Evolutionary conservation across 2,888 invertebrate species (phyloP), one percentile per base, ranked within the genome.

Genomic region (Schizaphis graminum): DNA sequence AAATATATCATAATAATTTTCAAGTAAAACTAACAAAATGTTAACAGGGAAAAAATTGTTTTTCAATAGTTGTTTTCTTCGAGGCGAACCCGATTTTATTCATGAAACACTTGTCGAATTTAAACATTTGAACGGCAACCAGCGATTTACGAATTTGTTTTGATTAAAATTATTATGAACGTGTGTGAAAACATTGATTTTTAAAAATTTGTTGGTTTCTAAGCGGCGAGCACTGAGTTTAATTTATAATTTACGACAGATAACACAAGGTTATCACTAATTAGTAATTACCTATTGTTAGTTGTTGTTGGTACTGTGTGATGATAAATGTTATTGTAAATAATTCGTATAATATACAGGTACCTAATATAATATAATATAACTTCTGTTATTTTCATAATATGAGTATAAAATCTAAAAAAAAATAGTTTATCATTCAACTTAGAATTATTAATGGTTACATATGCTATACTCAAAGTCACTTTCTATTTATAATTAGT

Each of bases 231-330:
- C 53, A 89, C 35, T 44, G 28, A 89, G n/a, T 87, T 89, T 47
- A n/a, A 47, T 90, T 67, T 47, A 44, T 47, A 67, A 67, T 90
- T 67, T 67, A 90, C n/a, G 67, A 90, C 49, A 16, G 90, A 67
- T 49, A 67, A 90, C 67, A 4, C 90, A 90, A 90, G 90, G 90
- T 90, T 90, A 87, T 47, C 77, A 77, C 21, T 77, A 35, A 53
- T 90, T 49, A 49, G n/a, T 90, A 67, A 90, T 90, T 67, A 49
- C 49, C 67, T 47, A 67, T 90, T 90, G 67, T 90, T 90, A 61
- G 44, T 44, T 67, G 90, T 67, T 35, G n/a, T 87, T 16, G 49
- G 87, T 49, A 35, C 10, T 24, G 67, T 13, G 49, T 49, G 49
- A 90, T 24, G 44, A 89, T 57, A 67, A 47, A 61, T 89, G 7